phyloP scores from a whole-genome alignment of 2,888 invertebrate species.

The Eulithis prunata region DNA sequence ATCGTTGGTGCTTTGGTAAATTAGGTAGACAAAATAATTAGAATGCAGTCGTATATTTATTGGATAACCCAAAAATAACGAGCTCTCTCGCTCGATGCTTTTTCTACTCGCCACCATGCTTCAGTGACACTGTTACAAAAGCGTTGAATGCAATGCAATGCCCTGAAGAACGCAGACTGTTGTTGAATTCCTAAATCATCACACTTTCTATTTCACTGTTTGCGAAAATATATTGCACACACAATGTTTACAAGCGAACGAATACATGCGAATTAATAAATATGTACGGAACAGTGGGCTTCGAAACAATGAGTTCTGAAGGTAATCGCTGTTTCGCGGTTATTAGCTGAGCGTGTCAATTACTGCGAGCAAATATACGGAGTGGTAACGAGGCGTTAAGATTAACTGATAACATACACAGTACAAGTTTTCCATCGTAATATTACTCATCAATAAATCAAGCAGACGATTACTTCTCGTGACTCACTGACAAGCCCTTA shows the following conservation, averaged over 20 bases:
- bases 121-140: conserved; percentile 7
- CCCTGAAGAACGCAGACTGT: conserved; percentile 9
- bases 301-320: conserved; percentile 39
- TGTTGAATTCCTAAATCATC: conserved; percentile 21
- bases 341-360: conserved; percentile 13
- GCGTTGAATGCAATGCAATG: neutral
- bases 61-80: too few species aligned
- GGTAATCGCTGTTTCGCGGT: conserved; percentile 30
- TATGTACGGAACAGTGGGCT: conserved; percentile 35
- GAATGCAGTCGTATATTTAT: too few species aligned
- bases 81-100: too few species aligned
- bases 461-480: neutral
- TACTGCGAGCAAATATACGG: conserved; percentile 9
- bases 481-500: too few species aligned
- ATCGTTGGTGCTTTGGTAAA: too few species aligned
- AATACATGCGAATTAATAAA: conserved; percentile 32
- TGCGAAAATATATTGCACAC: conserved; percentile 35
- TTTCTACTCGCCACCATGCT: too few species aligned
- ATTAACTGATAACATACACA: conserved; percentile 20
- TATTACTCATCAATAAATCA: conserved; percentile 6
- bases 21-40: too few species aligned
- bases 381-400: conserved; percentile 31
- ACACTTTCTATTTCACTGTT: conserved; percentile 27
- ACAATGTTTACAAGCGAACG: conserved; percentile 25
- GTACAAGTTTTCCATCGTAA: conserved; percentile 17